These are phyloP conservation scores for Pollenia angustigena DNA, from an alignment of 2,888 invertebrate genomes.

Conservation along the genomic window DNA sequence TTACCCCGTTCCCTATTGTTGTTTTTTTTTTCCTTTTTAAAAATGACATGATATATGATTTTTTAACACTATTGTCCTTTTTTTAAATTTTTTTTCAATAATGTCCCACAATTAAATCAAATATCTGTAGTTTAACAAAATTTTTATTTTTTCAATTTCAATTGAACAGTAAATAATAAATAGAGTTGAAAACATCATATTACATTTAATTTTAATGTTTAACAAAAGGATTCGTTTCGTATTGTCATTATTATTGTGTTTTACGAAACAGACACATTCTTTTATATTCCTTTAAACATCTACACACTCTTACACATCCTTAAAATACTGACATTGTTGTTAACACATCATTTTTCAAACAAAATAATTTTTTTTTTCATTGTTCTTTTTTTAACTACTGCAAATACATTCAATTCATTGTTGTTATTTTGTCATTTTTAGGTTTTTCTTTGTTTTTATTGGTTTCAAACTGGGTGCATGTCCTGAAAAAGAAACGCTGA, in stretches of 20 bases:
- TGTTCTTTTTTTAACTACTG: conserved; percentile 51
- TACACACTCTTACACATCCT: conserved; percentile 33
- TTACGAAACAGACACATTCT: conserved; percentile 54
- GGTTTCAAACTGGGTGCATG: not conserved
- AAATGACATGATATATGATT: conserved; percentile 71
- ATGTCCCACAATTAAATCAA: conserved; percentile 76
- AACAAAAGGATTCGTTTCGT: conserved; percentile 79
- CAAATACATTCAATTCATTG: conserved; percentile 3
- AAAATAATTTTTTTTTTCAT: conserved; percentile 22
- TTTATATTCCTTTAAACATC: not conserved
- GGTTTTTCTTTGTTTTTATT: conserved; percentile 59
- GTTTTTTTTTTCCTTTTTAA: conserved; percentile 33
- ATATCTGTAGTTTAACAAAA: conserved; percentile 57
- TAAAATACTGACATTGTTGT: conserved; percentile 57
- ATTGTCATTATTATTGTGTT: conserved; percentile 77
- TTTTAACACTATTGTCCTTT: conserved; percentile 69
- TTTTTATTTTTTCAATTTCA: conserved; percentile 42
- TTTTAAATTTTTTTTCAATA: conserved; percentile 56
- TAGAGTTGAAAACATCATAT: conserved; percentile 35
- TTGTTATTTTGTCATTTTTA: conserved; percentile 72
- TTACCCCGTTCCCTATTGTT: conserved; percentile 60
- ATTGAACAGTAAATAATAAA: conserved; percentile 53
- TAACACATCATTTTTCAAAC: conserved; percentile 73
- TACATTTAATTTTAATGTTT: conserved; percentile 74
- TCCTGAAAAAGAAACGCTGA: conserved; percentile 4